Evolutionary conservation across 2,113 vertebrate genomes (phyloP).

Genomic region (Chamaea fasciata): DNA sequence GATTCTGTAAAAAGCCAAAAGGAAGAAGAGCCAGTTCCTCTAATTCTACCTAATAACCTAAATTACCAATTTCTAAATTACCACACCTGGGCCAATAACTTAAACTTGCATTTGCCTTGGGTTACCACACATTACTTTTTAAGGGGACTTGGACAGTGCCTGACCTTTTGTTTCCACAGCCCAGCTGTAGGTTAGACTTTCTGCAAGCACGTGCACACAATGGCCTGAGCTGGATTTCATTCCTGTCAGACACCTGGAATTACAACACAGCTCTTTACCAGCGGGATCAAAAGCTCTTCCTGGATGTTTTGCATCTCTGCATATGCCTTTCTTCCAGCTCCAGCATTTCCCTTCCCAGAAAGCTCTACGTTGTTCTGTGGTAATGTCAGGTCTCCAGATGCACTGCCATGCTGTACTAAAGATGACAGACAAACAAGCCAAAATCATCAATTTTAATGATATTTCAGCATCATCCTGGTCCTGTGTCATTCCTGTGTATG

Average conservation of each 20-base stretch:
- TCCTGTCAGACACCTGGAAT: neutral
- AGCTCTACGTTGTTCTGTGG: neutral
- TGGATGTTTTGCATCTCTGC: neutral
- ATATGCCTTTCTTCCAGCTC: neutral
- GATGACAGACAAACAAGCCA: neutral
- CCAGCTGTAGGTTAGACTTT: neutral
- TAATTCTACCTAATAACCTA: neutral
- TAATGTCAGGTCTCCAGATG: neutral
- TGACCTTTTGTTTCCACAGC: neutral
- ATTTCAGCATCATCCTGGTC: conserved; percentile 9
- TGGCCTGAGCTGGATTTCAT: neutral
- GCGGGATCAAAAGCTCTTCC: neutral
- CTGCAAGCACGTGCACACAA: neutral
- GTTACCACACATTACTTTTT: neutral
- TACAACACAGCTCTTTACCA: neutral
- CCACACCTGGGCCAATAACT: neutral
- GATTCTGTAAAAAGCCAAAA: neutral
- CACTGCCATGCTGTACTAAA: neutral
- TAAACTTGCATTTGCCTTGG: neutral
- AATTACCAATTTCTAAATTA: neutral
- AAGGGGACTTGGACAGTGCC: neutral
- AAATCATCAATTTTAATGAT: conserved; percentile 47
- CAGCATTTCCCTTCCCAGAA: neutral
- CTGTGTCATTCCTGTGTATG: neutral
- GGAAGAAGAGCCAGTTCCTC: neutral